A percentile compares a stretch with the other conserved stretches of the same genome.
These are phyloP conservation scores for Venustoraphidia nigricollis DNA, from an alignment of 2,888 invertebrate genomes.

Conservation along the genomic window DNA sequence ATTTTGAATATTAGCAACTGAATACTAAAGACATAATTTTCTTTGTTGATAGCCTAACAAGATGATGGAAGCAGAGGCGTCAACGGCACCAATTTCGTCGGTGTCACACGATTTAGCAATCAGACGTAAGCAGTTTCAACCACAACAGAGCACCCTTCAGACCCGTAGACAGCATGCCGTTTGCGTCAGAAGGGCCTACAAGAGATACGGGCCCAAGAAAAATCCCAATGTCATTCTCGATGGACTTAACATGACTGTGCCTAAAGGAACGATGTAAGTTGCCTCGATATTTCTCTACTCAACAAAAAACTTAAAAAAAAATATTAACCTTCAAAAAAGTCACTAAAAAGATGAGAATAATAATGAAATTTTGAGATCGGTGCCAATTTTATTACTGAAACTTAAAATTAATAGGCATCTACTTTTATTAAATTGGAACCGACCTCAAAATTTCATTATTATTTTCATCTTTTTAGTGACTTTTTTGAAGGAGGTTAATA, in stretches of 20 bases:
- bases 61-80: conserved; percentile 3
- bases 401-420: too few relatives aligned
- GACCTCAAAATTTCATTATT: too few relatives aligned
- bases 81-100: conserved; percentile 3
- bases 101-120: conserved; percentile 27
- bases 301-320: too few relatives aligned
- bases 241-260: conserved; percentile 82
- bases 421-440: too few relatives aligned
- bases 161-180: conserved; percentile 66
- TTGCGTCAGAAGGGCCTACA: conserved; percentile 68
- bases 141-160: conserved; percentile 54
- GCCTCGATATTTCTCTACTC: conserved; percentile 7
- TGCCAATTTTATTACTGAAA: too few relatives aligned
- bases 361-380: too few relatives aligned
- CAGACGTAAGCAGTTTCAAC: conserved; percentile 35
- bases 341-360: too few relatives aligned
- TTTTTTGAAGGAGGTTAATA: too few relatives aligned
- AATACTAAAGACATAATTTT: background rate
- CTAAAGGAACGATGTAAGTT: conserved; percentile 76
- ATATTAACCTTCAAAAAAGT: too few relatives aligned
- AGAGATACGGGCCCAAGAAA: conserved; percentile 66
- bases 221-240: conserved; percentile 72
- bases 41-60: background rate
- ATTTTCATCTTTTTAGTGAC: too few relatives aligned
- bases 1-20: too few relatives aligned